Base-by-base conservation (phyloP, 2,113 vertebrate genomes). In the Rhinolophus ferrumequinum region DNA sequence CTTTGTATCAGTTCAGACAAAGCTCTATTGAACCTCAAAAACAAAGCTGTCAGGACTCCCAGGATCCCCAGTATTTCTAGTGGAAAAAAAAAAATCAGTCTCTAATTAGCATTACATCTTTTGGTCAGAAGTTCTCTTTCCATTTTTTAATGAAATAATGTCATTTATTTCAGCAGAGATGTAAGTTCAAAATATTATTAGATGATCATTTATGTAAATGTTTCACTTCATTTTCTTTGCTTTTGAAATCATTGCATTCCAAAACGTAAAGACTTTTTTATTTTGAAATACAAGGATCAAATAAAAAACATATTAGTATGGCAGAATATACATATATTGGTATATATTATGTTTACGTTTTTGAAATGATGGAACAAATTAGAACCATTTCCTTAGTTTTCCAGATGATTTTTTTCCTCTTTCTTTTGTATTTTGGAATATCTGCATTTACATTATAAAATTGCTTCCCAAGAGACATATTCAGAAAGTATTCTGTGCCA, bases 121-220 rank as follows among this genome's bases (percentile, higher is more conserved):
- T 77, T 19, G 1, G 18, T 80, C 24, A 33, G 50, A 93, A 38
- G 73, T n/a, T 41, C 19, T 91, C 6, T 52, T 92, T 35, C 15
- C 33, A 75, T 14, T 35, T 93, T 60, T 60, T 44, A 88, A 92
- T 73, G 52, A 11, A 81, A 89, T 72, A 75, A 88, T 66, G 62
- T 67, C 47, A 80, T 79, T 92, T 98, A 73, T 93, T 93, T 91
- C 58, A 89, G 56, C 30, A 88, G 52, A 97, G 50, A 95, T 96
- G 80, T 72, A 75, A 83, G 19, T 90, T 90, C 83, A 97, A 33
- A 93, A 21, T 26, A 58, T 28, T 44, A 54, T 12, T 47, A 85
- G 22, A 24, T 92, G 7, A 56, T 38, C 44, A 92, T 90, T 79
- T 96, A 73, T 82, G 52, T 67, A 95, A 96, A 54, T 73, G 54